Percentiles rank a stretch among this genome's conserved stretches.
Conservation (phyloP, 2,797 vertebrate genomes). For the Arctocebus calabarensis region DNA sequence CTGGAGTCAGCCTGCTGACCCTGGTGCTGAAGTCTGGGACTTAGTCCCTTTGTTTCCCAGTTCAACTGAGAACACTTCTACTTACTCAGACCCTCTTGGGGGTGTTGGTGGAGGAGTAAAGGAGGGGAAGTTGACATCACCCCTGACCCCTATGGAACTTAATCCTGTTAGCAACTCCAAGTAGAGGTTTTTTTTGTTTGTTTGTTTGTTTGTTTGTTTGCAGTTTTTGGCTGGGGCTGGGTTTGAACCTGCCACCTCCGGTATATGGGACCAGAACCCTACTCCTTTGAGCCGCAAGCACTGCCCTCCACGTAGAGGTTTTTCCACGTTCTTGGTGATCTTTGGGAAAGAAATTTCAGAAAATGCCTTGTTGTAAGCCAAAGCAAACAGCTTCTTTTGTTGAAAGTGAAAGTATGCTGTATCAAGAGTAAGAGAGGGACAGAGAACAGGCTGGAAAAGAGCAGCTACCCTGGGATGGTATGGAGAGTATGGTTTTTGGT, state of each 20-base stretch:
- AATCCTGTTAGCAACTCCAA: neutral
- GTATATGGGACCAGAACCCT: too few species aligned
- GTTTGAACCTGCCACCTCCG: too few species aligned
- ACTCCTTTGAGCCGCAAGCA: too few species aligned
- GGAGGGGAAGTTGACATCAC: neutral
- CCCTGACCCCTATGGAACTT: neutral
- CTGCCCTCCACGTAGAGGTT: too few species aligned
- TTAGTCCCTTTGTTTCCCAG: neutral
- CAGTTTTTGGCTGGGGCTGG: too few species aligned
- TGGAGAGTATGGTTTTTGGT: neutral
- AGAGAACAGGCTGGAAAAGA: neutral
- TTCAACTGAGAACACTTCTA: neutral
- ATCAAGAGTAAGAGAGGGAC: neutral
- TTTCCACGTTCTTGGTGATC: neutral
- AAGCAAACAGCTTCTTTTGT: neutral
- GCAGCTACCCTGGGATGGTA: fast-evolving
- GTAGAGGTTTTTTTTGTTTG: too few species aligned
- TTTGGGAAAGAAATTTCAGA: neutral
- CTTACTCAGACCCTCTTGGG: neutral
- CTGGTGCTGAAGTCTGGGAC: neutral
- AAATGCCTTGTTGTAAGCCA: neutral
- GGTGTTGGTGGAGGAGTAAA: neutral
- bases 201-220: too few species aligned
- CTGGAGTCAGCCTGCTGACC: neutral
- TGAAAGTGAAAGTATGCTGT: neutral